Evolutionary conservation across 2,113 vertebrate genomes (phyloP).

Genomic region (Tachysurus fulvidraco): DNA sequence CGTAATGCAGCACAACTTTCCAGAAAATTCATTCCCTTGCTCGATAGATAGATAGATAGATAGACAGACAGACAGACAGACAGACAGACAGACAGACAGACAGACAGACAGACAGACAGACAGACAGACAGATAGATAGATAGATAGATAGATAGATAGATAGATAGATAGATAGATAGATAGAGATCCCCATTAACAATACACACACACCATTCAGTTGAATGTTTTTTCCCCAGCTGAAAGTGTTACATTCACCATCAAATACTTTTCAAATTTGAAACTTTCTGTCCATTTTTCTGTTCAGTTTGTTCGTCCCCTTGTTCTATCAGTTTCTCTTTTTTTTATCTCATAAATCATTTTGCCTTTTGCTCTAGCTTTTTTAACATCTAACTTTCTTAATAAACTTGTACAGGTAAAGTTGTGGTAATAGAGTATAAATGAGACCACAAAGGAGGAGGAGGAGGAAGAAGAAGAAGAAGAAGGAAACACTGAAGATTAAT

Average conservation of each 20-base stretch:
- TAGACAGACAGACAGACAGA: background rate
- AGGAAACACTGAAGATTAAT: too few relatives aligned
- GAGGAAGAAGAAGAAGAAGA: too few relatives aligned
- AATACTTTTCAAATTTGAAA: background rate
- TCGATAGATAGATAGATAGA: background rate
- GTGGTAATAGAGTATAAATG: background rate
- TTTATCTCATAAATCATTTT: slow-evolving; percentile 3
- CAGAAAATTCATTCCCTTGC: too few relatives aligned
- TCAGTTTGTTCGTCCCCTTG: background rate
- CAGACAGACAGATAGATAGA: background rate
- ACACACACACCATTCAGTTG: background rate
- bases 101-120: background rate
- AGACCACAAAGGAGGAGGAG: too few relatives aligned
- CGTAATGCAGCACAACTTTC: too few relatives aligned
- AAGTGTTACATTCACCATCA: background rate
- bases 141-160: background rate
- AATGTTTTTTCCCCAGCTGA: background rate
- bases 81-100: background rate
- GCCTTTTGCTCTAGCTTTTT: background rate
- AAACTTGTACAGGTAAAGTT: background rate
- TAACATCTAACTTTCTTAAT: background rate
- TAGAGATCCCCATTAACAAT: background rate
- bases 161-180: background rate
- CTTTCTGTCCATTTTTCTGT: background rate
- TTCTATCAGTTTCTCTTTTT: background rate